Base-by-base conservation (phyloP, 53 echinoderm and acorn worm species). In the Actinopyga echinites region DNA sequence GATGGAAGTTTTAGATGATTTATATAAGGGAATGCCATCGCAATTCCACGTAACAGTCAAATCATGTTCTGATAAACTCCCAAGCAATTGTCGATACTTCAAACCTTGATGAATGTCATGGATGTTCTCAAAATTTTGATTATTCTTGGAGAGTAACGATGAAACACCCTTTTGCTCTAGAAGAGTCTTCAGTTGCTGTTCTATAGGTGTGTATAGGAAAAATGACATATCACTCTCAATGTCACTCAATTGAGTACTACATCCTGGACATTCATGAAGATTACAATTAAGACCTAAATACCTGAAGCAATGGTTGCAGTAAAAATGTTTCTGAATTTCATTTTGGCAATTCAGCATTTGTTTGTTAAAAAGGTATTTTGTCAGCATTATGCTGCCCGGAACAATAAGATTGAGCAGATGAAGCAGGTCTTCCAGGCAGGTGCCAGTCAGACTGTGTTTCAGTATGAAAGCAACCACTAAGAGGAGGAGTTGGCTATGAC, bases 1-100 rank as follows among this genome's bases (percentile, higher is more conserved):
- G 21, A 90, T 37, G 40, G 90, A 90, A 36, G 63, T 83, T 36
- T 33, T 45, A 4, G 90, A 90, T 0, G 90, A 90, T 25, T 86
- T 90, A 66, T 82, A 90, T 0, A 83, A 83, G 31, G 90, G 90
- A 21, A 87, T 58, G 2, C 86, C 90, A 83, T 90, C 83, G 38
- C 86, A 83, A 54, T 90, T 90, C 83, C 62, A 85, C 2, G 43
- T 21, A 17, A 64, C 19, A 22, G 86, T 40, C 17, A 86, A 78
- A 33, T 85, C 78, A 85, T 62, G 22, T 29, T 66, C 33, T 3
- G 66, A 66, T 31, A 13, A 3, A 26, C 33, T 29, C 4, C 22
- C 7, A 30, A 26, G 6, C 15, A 66, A 66, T 29, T 66, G 31
- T 31, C 22, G 6, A 66, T 66, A 66, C 66, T 31, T 66, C 33